phyloP scores from a whole-genome alignment of 2,113 vertebrate species.

The Cheilinus undulatus region DNA sequence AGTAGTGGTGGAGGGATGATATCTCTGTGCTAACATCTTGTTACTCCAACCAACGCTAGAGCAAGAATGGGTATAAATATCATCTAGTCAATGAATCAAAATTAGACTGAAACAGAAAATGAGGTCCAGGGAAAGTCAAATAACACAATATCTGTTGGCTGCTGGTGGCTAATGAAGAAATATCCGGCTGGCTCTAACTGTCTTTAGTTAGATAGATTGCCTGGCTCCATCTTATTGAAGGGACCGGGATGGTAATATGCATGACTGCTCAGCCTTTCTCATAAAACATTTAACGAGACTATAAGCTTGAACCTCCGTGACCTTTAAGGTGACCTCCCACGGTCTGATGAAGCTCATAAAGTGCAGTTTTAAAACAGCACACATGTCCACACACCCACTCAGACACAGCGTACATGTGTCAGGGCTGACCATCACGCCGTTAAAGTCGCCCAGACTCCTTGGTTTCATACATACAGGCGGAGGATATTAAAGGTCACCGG shows the following conservation, averaged over 20 bases:
- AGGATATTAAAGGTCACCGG: background rate
- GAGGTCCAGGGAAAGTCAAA: background rate
- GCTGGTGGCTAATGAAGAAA: constrained; percentile 41
- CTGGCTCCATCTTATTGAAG: constrained; percentile 28
- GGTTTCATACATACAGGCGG: background rate
- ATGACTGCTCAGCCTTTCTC: constrained; percentile 52
- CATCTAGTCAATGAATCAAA: constrained; percentile 3
- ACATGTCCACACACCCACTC: background rate
- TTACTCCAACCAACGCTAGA: too few species aligned
- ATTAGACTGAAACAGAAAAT: background rate
- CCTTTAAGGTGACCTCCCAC: constrained; percentile 61
- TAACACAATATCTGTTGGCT: background rate
- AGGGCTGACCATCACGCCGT: background rate
- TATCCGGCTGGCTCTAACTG: constrained; percentile 3
- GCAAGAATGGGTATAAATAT: background rate
- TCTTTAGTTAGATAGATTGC: constrained; percentile 43
- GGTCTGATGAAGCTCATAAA: constrained; percentile 68
- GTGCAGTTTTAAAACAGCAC: constrained; percentile 22
- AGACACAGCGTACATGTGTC: constrained; percentile 17
- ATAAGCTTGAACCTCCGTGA: constrained; percentile 53
- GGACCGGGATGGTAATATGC: constrained; percentile 44
- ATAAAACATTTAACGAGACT: constrained; percentile 74
- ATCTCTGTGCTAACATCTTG: background rate
- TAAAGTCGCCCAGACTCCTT: background rate
- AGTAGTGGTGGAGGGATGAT: background rate